These are phyloP conservation scores for Zootoca vivipara DNA, from an alignment of 2,113 vertebrate genomes.

Conservation along the genomic window DNA sequence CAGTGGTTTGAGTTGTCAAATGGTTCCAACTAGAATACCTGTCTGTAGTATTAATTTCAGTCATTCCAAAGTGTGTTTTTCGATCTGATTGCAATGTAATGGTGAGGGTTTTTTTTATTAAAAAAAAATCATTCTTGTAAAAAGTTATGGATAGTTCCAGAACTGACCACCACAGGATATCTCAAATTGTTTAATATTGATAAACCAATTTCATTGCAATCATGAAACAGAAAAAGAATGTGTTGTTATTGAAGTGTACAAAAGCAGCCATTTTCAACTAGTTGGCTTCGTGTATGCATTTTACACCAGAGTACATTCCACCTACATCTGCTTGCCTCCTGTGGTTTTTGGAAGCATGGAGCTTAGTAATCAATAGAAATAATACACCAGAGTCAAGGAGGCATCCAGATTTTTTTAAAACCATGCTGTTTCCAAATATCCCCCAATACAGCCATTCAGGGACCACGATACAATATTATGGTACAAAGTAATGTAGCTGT, in stretches of 20 bases:
- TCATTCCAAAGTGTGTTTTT: neutral
- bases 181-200: slow-evolving; percentile 14
- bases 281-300: neutral
- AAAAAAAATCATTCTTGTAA: neutral
- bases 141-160: slow-evolving; percentile 16
- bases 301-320: neutral
- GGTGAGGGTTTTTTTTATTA: slow-evolving; percentile 11
- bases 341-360: neutral
- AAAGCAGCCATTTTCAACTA: neutral
- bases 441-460: neutral
- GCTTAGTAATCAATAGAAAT: neutral
- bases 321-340: neutral
- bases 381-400: neutral
- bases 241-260: neutral
- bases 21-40: neutral
- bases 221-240: neutral
- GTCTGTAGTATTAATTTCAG: neutral
- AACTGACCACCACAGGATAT: neutral
- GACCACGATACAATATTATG: neutral
- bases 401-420: neutral
- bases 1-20: neutral
- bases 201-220: neutral
- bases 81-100: slow-evolving; percentile 7
- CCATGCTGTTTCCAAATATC: neutral
- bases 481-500: neutral